Percentiles rank a stretch among this genome's conserved stretches.
These are phyloP conservation scores for Abrostola tripartita DNA, from an alignment of 2,888 invertebrate species.

Conservation along the genomic window DNA sequence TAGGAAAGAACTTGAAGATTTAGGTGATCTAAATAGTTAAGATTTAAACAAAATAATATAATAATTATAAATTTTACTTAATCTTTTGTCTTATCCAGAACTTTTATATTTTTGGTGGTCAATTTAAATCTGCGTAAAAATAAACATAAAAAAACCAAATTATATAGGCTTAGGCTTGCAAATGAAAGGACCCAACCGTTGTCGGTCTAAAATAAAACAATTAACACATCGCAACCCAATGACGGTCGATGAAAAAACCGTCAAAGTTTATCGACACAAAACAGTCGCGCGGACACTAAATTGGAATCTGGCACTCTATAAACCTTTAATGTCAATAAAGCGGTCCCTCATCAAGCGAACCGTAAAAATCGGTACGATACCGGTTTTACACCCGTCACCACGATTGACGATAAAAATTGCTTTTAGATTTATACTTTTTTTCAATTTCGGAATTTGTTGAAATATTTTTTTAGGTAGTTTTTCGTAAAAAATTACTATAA, in stretches of 20 bases:
- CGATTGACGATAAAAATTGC: conserved; percentile 29
- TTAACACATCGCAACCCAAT: conserved; percentile 48
- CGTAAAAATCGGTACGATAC: conserved; percentile 75
- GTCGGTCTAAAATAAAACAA: conserved; percentile 56
- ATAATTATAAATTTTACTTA: too few relatives aligned
- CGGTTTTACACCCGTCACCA: conserved; percentile 55
- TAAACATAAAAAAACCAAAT: conserved; percentile 20
- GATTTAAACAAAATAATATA: too few relatives aligned
- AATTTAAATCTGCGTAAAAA: conserved; percentile 16
- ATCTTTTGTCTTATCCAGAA: not conserved
- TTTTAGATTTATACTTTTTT: conserved; percentile 19
- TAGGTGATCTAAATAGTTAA: too few relatives aligned
- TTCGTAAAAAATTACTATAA: not conserved
- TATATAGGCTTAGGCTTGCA: conserved; percentile 11
- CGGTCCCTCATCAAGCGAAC: conserved; percentile 71
- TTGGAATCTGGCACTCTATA: conserved; percentile 78
- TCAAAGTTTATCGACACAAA: conserved; percentile 67
- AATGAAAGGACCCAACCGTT: conserved; percentile 26
- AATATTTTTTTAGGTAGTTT: too few relatives aligned
- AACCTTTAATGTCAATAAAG: conserved; percentile 83
- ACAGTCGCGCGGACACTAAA: conserved; percentile 68
- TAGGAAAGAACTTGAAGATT: not conserved
- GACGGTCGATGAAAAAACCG: conserved; percentile 58
- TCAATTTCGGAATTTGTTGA: too few relatives aligned
- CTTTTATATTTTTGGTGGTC: not conserved